Conservation (phyloP, 1,140 invertebrate species). For the Lordiphosa clarofinis region DNA sequence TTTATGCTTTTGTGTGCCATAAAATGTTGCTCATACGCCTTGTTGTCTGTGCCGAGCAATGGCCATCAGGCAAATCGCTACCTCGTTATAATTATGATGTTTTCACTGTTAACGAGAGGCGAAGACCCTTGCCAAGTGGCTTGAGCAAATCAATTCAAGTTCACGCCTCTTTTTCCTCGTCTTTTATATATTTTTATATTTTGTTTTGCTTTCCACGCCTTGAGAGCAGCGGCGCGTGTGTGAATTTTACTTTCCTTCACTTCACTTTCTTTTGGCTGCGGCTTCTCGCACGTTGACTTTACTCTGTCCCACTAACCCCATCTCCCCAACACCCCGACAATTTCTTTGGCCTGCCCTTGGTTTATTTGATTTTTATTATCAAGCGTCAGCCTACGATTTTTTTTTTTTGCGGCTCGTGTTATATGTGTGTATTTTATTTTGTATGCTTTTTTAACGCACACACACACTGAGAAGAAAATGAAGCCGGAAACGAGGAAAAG, state of each 20-base stretch:
- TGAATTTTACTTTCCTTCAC: constrained; percentile 51
- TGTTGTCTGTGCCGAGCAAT: constrained; percentile 42
- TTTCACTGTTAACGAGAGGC: constrained; percentile 47
- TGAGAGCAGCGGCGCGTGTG: constrained; percentile 48
- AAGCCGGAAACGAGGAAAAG: constrained; percentile 34
- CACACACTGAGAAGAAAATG: constrained; percentile 18
- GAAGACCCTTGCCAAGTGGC: constrained; percentile 2
- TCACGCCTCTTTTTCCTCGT: constrained; percentile 48
- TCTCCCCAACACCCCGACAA: constrained; percentile 1
- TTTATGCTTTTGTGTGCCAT: constrained; percentile 60
- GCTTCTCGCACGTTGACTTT: constrained; percentile 25
- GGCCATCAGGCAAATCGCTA: constrained; percentile 44
- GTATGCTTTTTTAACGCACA: constrained; percentile 47
- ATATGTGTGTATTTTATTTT: constrained; percentile 63
- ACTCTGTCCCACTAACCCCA: constrained; percentile 7
- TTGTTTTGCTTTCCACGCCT: constrained; percentile 23
- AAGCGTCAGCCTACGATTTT: constrained; percentile 32
- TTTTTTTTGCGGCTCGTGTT: constrained; percentile 38
- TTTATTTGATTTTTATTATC: constrained; percentile 74
- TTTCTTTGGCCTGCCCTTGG: constrained; percentile 33
- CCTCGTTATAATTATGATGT: constrained; percentile 76
- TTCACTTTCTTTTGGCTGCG: constrained; percentile 31
- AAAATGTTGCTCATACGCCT: constrained; percentile 66
- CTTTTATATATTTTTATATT: not conserved
- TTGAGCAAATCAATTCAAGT: constrained; percentile 73